These are phyloP conservation scores for Hirudo medicinalis DNA, from an alignment of 1,140 invertebrate genomes.

Conservation along the genomic window DNA sequence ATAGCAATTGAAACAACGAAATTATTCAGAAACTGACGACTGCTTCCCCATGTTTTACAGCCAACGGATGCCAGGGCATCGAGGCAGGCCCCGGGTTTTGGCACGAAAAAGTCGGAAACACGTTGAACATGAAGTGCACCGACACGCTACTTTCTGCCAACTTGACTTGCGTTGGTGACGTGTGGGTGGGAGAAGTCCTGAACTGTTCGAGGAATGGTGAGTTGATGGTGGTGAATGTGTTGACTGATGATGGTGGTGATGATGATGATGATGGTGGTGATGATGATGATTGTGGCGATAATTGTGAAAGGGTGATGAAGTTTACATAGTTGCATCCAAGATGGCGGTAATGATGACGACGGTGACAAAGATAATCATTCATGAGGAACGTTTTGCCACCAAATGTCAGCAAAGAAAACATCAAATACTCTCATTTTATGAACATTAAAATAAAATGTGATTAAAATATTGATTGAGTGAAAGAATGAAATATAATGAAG, in stretches of 20 bases:
- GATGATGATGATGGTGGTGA: constrained; percentile 3
- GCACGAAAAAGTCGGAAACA: too few relatives aligned
- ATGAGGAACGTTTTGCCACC: neutral
- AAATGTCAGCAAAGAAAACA: neutral
- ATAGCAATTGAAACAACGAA: too few relatives aligned
- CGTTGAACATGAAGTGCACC: too few relatives aligned
- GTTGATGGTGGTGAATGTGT: neutral
- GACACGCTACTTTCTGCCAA: neutral
- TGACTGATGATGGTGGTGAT: neutral
- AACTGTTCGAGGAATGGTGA: neutral
- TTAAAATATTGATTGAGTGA: too few relatives aligned
- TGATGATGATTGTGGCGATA: neutral
- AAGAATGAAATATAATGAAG: too few relatives aligned
- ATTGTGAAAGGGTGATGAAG: too few relatives aligned
- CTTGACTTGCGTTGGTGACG: neutral
- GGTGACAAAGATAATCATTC: neutral
- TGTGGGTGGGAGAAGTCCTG: neutral
- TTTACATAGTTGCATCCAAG: neutral
- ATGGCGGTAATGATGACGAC: neutral
- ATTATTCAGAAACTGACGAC: too few relatives aligned
- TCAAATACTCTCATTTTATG: neutral
- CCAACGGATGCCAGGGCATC: too few relatives aligned
- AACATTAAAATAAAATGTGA: neutral
- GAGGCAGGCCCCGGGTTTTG: too few relatives aligned
- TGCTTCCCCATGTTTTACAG: too few relatives aligned